These are phyloP conservation scores for Circaetus gallicus DNA, from an alignment of 2,113 vertebrate genomes.

Conservation along the genomic window DNA sequence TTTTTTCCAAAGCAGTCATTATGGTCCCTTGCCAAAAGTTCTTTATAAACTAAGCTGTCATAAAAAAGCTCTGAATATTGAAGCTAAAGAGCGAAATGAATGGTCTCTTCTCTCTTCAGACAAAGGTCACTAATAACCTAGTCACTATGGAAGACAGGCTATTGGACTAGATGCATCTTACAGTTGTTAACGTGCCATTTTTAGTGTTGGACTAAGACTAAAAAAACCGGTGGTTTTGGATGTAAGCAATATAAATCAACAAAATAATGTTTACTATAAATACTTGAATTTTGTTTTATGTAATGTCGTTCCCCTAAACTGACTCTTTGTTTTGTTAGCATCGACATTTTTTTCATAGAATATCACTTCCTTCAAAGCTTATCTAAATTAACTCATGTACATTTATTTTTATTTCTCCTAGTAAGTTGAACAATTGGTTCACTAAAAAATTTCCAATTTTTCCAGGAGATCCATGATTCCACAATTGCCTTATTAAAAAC, in stretches of 20 bases:
- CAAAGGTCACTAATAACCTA: background rate
- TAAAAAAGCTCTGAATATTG: background rate
- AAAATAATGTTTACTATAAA: background rate
- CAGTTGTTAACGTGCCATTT: background rate
- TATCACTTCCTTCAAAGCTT: background rate
- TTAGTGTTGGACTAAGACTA: background rate
- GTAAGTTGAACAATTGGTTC: background rate
- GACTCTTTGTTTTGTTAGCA: background rate
- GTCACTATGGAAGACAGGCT: background rate
- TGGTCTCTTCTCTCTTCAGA: background rate
- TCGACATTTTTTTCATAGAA: background rate
- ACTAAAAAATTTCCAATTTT: background rate
- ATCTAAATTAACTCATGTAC: background rate
- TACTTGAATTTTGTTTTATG: background rate
- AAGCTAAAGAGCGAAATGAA: background rate
- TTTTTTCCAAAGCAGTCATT: background rate
- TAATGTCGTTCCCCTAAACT: background rate
- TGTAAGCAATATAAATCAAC: background rate
- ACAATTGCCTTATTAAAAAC: background rate
- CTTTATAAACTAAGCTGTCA: background rate
- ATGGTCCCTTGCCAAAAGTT: background rate
- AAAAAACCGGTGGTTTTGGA: background rate
- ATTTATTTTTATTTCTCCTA: background rate
- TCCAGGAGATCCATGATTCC: conserved; percentile 2
- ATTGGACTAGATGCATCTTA: background rate